Conservation (phyloP, 2,797 vertebrate genomes). For the Microcaecilia unicolor region DNA sequence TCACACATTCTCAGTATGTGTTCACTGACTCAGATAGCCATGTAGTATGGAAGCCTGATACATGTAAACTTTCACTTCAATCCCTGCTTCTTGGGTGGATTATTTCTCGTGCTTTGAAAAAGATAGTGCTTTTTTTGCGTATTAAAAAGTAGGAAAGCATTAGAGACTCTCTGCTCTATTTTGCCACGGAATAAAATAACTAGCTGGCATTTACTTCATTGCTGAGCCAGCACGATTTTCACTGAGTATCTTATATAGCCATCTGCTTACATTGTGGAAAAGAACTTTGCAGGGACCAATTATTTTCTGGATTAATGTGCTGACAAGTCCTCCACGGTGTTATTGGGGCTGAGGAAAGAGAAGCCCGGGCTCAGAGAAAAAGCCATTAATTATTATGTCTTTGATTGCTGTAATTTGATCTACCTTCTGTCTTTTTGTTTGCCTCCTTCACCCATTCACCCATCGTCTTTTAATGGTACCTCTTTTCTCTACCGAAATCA, state of each 20-base stretch:
- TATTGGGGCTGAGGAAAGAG: conserved; percentile 12
- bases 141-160: neutral
- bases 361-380: conserved; percentile 16
- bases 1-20: too few relatives aligned
- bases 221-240: conserved; percentile 48
- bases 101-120: too few relatives aligned
- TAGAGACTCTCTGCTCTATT: neutral
- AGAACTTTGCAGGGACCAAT: conserved; percentile 36
- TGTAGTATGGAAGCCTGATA: too few relatives aligned
- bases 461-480: too few relatives aligned
- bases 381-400: conserved; percentile 22
- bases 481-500: too few relatives aligned
- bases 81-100: too few relatives aligned
- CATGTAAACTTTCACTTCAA: too few relatives aligned
- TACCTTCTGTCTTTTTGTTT: conserved; percentile 27
- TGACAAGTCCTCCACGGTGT: conserved; percentile 25
- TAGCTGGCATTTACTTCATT: conserved; percentile 18
- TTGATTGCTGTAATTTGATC: neutral
- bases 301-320: conserved; percentile 45
- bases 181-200: conserved; percentile 1
- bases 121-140: too few relatives aligned
- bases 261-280: conserved; percentile 42
- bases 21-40: too few relatives aligned
- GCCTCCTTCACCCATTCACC: too few relatives aligned
- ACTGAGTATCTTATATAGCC: conserved; percentile 39